Conservation (phyloP, 1,140 invertebrate species). For the Ceratosolen fusciceps region DNA sequence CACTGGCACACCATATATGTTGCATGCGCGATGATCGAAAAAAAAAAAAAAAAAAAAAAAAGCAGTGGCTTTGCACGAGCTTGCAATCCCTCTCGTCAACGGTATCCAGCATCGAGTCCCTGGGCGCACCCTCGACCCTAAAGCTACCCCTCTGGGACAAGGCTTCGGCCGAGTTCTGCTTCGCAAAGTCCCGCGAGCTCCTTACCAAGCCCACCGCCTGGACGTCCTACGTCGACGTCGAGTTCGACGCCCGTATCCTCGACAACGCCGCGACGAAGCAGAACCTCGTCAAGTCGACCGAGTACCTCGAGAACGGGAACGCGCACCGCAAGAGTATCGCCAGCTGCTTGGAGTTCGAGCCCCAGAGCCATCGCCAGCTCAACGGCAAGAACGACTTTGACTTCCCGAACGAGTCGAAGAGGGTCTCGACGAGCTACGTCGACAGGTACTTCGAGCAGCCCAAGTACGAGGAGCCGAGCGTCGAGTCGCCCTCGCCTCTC, state of each 20-base stretch:
- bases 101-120: slow-evolving; percentile 71
- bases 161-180: slow-evolving; percentile 81
- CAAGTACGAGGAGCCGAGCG: slow-evolving; percentile 60
- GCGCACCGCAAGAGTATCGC: slow-evolving; percentile 56
- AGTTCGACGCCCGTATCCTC: slow-evolving; percentile 62
- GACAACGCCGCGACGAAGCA: slow-evolving; percentile 60
- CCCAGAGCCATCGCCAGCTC: not conserved
- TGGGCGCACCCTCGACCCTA: slow-evolving; percentile 70
- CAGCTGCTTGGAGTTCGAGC: slow-evolving; percentile 47
- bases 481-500: slow-evolving; percentile 44
- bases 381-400: slow-evolving; percentile 48
- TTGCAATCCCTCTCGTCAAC: slow-evolving; percentile 71
- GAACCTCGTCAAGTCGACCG: slow-evolving; percentile 64
- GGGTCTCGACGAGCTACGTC: slow-evolving; percentile 67
- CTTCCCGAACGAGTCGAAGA: slow-evolving; percentile 53
- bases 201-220: slow-evolving; percentile 74
- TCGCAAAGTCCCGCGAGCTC: slow-evolving; percentile 80
- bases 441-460: slow-evolving; percentile 69
- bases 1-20: slow-evolving; percentile 8
- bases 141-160: slow-evolving; percentile 80
- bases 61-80: slow-evolving; percentile 73
- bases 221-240: slow-evolving; percentile 67
- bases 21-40: slow-evolving; percentile 2
- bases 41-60: too few relatives aligned
- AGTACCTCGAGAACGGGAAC: slow-evolving; percentile 65